phyloP scores from a whole-genome alignment of 1,140 invertebrate species.

The Lordiphosa stackelbergi region DNA sequence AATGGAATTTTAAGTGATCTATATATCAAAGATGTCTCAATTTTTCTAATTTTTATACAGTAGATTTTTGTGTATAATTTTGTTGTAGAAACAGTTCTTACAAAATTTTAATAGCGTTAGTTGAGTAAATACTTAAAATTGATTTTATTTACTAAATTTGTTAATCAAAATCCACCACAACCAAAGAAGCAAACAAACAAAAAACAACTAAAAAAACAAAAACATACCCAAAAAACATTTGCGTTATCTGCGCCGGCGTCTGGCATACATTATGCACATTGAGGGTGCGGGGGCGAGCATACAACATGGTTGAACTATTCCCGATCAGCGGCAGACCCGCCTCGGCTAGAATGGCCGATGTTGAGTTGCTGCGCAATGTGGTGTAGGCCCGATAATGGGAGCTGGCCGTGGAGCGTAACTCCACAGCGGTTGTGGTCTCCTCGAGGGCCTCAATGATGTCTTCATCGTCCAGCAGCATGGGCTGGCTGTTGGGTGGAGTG shows the following conservation, averaged over 20 bases:
- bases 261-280: constrained; percentile 71
- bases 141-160: too few species aligned
- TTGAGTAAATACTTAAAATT: too few species aligned
- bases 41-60: too few species aligned
- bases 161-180: constrained; percentile 1
- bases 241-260: constrained; percentile 71
- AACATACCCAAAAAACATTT: constrained; percentile 75
- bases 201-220: constrained; percentile 19
- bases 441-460: constrained; percentile 26
- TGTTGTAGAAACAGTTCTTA: too few species aligned
- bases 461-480: constrained; percentile 16
- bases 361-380: constrained; percentile 64
- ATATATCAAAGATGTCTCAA: too few species aligned
- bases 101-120: too few species aligned
- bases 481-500: constrained; percentile 12
- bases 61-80: too few species aligned
- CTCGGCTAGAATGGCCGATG: constrained; percentile 60
- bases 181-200: constrained; percentile 5
- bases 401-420: constrained; percentile 40
- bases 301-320: constrained; percentile 34
- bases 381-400: constrained; percentile 42
- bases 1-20: too few species aligned
- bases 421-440: constrained; percentile 56
- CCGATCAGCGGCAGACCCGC: constrained; percentile 34
- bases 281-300: constrained; percentile 65